Conservation (phyloP, 2,113 vertebrate genomes). For the Gymnogyps californianus region DNA sequence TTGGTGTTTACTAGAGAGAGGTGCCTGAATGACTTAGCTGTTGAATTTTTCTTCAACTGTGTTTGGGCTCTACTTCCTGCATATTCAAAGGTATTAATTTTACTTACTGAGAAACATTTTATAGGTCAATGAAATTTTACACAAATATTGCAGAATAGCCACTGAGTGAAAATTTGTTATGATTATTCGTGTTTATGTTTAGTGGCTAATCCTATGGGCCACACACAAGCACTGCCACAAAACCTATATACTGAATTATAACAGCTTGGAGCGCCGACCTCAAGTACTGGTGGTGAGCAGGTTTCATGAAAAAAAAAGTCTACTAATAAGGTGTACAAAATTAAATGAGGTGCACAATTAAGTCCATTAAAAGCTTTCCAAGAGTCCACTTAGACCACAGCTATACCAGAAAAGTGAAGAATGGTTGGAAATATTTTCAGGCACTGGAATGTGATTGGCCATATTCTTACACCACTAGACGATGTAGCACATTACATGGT, state of each 20-base stretch:
- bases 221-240: constrained; percentile 21
- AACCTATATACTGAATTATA: neutral
- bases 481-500: neutral
- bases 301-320: neutral
- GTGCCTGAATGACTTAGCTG: neutral
- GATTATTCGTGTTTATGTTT: constrained; percentile 20
- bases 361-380: neutral
- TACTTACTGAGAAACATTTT: constrained; percentile 13
- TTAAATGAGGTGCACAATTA: neutral
- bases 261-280: neutral
- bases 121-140: constrained; percentile 42
- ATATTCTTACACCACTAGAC: neutral
- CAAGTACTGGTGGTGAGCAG: neutral
- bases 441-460: neutral
- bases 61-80: constrained; percentile 4
- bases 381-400: neutral
- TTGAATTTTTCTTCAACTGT: neutral
- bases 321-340: neutral
- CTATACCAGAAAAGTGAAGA: neutral
- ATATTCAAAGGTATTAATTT: constrained; percentile 17
- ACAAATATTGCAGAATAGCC: constrained; percentile 38
- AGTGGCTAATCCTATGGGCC: constrained; percentile 23
- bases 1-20: neutral
- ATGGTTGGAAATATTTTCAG: neutral
- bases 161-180: constrained; percentile 25